These are phyloP conservation scores for Drosophila lini DNA, from an alignment of 1,140 invertebrate genomes.

Conservation along the genomic window DNA sequence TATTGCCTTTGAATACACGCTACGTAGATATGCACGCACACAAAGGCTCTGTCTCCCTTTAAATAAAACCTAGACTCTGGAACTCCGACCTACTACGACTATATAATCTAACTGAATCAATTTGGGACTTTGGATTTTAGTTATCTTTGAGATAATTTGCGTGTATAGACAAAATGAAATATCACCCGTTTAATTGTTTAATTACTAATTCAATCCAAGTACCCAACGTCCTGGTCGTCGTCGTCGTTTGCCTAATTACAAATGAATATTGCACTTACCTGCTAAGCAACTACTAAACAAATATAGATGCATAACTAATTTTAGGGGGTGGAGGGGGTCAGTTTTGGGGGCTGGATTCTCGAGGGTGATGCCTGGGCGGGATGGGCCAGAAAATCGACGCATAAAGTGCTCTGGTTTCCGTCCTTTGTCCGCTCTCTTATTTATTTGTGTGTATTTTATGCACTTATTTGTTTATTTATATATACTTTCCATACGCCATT, in stretches of 20 bases:
- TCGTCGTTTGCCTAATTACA: constrained; percentile 63
- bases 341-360: not conserved
- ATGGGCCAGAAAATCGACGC: constrained; percentile 39
- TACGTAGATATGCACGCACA: constrained; percentile 32
- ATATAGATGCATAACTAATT: constrained; percentile 60
- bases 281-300: constrained; percentile 66
- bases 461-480: constrained; percentile 31
- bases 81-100: constrained; percentile 16
- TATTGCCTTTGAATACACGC: constrained; percentile 8
- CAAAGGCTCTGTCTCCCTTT: constrained; percentile 13
- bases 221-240: constrained; percentile 18
- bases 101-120: constrained; percentile 29
- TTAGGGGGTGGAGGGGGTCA: constrained; percentile 1
- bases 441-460: constrained; percentile 28
- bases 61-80: constrained; percentile 24
- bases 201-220: constrained; percentile 65
- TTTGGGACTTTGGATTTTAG: constrained; percentile 31
- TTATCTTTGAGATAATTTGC: constrained; percentile 64
- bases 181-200: constrained; percentile 77
- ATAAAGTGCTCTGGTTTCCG: constrained; percentile 25
- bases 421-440: not conserved
- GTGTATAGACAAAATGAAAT: constrained; percentile 71
- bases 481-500: constrained; percentile 26
- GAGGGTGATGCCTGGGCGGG: constrained; percentile 8
- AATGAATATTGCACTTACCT: constrained; percentile 71